Percentiles rank a stretch among this genome's conserved stretches.
Conservation (phyloP, 2,113 vertebrate species). For the Apteryx owenii region DNA sequence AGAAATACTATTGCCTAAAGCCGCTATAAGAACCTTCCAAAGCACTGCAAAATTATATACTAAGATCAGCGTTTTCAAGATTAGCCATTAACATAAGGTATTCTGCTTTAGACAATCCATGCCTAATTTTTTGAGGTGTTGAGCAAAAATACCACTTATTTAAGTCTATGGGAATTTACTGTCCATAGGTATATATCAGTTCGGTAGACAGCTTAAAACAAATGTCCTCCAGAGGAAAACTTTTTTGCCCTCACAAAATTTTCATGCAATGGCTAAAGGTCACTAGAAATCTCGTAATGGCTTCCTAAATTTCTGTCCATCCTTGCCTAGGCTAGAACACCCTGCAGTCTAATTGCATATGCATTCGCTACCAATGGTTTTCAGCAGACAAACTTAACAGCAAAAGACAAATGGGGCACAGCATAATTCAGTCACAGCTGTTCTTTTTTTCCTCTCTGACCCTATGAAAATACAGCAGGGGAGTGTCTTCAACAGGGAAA, state of each 20-base stretch:
- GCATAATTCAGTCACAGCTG: background rate
- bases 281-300: background rate
- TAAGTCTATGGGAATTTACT: background rate
- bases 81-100: background rate
- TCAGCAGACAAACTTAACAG: background rate
- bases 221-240: background rate
- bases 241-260: background rate
- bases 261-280: background rate
- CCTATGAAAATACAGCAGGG: background rate
- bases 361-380: background rate
- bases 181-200: background rate
- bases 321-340: background rate
- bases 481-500: background rate
- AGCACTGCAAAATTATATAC: background rate
- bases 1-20: background rate
- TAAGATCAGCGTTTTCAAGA: background rate
- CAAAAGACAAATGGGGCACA: background rate
- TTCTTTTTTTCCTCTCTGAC: background rate
- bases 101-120: background rate
- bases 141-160: background rate
- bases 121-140: background rate
- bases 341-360: background rate
- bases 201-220: background rate
- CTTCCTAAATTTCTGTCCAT: background rate
- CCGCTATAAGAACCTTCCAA: background rate